These are phyloP conservation scores for Orchestia grillus DNA, from an alignment of 1,140 invertebrate species.

Conservation along the genomic window DNA sequence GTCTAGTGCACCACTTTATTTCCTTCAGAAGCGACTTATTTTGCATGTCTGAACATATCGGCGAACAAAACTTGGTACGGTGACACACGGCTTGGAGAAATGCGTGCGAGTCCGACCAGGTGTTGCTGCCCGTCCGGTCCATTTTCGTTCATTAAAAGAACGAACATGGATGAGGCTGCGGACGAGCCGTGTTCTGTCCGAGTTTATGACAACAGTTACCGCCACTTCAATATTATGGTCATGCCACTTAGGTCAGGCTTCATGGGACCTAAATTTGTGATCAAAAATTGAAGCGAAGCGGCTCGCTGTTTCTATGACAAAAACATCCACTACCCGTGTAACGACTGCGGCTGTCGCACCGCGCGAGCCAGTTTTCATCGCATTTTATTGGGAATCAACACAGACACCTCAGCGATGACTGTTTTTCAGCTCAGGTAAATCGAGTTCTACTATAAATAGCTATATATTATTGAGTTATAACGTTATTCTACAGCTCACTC, in stretches of 20 bases:
- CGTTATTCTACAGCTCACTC: too few relatives aligned
- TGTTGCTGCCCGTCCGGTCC: background rate
- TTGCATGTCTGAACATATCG: background rate
- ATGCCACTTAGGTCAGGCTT: conserved; percentile 16
- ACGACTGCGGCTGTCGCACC: background rate
- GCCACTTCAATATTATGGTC: conserved; percentile 23
- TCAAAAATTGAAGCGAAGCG: background rate
- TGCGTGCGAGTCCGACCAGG: background rate
- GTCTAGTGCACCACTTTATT: background rate
- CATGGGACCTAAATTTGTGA: background rate
- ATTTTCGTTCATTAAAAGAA: conserved; percentile 17
- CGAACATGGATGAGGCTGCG: background rate
- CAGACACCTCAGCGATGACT: too few relatives aligned
- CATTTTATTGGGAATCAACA: too few relatives aligned
- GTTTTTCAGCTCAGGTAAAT: too few relatives aligned
- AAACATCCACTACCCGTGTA: background rate
- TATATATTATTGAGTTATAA: too few relatives aligned
- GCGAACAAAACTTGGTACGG: background rate
- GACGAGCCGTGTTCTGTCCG: background rate
- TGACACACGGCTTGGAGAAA: background rate
- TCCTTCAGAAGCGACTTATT: background rate
- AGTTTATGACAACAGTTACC: conserved; percentile 44
- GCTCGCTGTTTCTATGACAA: background rate
- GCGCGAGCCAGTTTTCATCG: too few relatives aligned
- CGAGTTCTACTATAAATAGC: too few relatives aligned